phyloP scores from a whole-genome alignment of 1,140 invertebrate species.

The Sitophilus oryzae region DNA sequence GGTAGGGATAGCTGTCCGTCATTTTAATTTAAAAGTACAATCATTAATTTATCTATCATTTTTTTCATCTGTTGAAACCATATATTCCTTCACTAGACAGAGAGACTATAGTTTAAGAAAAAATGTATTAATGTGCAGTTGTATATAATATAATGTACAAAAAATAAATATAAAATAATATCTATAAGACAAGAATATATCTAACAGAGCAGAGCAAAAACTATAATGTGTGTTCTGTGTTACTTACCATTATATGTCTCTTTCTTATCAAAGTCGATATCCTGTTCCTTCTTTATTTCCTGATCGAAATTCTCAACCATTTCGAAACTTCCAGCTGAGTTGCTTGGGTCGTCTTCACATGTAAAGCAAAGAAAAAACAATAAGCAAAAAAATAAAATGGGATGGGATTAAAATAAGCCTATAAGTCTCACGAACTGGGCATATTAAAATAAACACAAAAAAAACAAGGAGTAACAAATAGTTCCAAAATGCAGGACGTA shows the following conservation, averaged over 20 bases:
- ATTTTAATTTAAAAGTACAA: no score
- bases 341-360: constrained; percentile 47
- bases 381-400: constrained; percentile 11
- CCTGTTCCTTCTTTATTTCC: constrained; percentile 28
- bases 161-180: constrained; percentile 1
- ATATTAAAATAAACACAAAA: constrained; percentile 10
- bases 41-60: no score
- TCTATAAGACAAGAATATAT: no score
- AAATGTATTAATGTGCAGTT: no score
- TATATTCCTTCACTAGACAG: no score
- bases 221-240: no score
- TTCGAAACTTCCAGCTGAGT: constrained; percentile 54
- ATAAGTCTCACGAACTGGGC: no score
- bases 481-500: neutral
- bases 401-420: neutral
- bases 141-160: no score
- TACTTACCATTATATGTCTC: constrained; percentile 39
- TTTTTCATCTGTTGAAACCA: no score
- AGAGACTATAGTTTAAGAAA: no score
- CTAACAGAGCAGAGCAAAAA: no score
- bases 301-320: constrained; percentile 52
- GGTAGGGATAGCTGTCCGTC: no score
- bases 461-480: constrained; percentile 4
- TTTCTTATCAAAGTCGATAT: constrained; percentile 21
- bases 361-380: constrained; percentile 34